A percentile compares a stretch with the other conserved stretches of the same genome.
phyloP scores from a whole-genome alignment of 2,113 vertebrate genomes.

The Talpa occidentalis region DNA sequence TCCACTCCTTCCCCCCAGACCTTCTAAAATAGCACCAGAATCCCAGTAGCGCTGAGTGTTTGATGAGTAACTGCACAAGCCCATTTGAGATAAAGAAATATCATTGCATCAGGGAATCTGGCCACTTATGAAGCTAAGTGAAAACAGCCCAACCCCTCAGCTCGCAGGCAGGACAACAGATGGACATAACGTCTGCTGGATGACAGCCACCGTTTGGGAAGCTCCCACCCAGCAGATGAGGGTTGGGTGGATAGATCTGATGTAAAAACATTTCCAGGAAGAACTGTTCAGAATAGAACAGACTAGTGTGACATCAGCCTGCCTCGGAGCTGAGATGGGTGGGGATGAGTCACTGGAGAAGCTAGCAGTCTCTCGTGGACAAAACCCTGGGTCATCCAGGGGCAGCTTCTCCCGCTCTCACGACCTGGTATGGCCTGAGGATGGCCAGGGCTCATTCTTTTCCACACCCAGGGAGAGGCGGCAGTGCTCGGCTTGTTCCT shows the following conservation, averaged over 20 bases:
- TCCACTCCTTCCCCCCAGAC: too few relatives aligned
- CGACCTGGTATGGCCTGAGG: too few relatives aligned
- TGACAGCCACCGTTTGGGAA: not conserved
- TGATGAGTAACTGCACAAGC: not conserved
- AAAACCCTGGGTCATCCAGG: not conserved
- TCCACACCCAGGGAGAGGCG: not conserved
- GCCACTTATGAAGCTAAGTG: not conserved
- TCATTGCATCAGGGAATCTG: not conserved
- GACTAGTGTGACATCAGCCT: not conserved
- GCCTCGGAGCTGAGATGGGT: not conserved
- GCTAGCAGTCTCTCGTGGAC: not conserved
- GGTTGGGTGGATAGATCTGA: not conserved
- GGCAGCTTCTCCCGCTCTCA: too few relatives aligned
- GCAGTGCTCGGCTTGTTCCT: not conserved
- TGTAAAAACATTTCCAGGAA: conserved; percentile 50
- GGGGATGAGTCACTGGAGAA: not conserved
- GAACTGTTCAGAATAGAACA: conserved; percentile 15
- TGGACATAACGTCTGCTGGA: not conserved
- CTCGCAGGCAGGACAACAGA: not conserved
- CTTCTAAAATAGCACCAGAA: not conserved
- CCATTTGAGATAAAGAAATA: conserved; percentile 1
- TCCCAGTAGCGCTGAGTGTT: not conserved
- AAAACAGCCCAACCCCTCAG: not conserved
- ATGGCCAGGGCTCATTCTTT: rapidly evolving
- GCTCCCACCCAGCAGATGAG: not conserved